A percentile compares a stretch with the other conserved stretches of the same genome.
These are phyloP conservation scores for Hyperoplus immaculatus DNA, from an alignment of 2,797 vertebrate species.

Conservation along the genomic window DNA sequence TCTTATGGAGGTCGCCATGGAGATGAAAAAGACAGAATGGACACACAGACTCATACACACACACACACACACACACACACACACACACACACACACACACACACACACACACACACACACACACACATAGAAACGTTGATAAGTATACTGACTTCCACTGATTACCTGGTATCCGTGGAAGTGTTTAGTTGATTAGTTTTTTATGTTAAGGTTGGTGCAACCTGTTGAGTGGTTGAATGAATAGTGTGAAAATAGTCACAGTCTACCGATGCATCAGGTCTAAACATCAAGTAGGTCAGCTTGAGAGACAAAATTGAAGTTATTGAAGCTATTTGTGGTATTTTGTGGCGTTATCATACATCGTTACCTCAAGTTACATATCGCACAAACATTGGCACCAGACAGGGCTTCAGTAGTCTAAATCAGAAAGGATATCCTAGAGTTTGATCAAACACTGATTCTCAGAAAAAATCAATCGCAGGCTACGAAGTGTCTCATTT, in stretches of 20 bases:
- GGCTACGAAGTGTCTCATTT: slow-evolving; percentile 42
- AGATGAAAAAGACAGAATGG: slow-evolving; percentile 82
- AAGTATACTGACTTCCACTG: neutral
- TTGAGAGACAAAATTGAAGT: neutral
- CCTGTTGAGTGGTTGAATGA: slow-evolving; percentile 69
- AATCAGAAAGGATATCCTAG: slow-evolving; percentile 30
- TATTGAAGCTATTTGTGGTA: slow-evolving; percentile 11
- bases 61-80: slow-evolving; percentile 4
- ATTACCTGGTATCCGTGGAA: slow-evolving; percentile 38
- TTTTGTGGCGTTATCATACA: slow-evolving; percentile 4
- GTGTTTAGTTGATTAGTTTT: slow-evolving; percentile 19
- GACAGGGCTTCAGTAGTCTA: slow-evolving; percentile 11
- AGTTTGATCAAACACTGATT: neutral
- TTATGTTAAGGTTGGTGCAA: slow-evolving; percentile 41
- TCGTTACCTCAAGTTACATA: neutral
- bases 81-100: neutral
- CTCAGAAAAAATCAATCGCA: slow-evolving; percentile 32
- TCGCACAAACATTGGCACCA: neutral
- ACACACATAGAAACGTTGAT: neutral
- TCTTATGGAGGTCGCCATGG: slow-evolving; percentile 87
- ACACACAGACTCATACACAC: slow-evolving; percentile 56
- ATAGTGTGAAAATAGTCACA: neutral
- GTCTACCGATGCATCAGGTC: slow-evolving; percentile 17
- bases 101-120: neutral
- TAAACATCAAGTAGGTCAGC: slow-evolving; percentile 1